Evolutionary conservation across 2,888 invertebrate species (phyloP).

Genomic region (Nasonovia ribisnigri): DNA sequence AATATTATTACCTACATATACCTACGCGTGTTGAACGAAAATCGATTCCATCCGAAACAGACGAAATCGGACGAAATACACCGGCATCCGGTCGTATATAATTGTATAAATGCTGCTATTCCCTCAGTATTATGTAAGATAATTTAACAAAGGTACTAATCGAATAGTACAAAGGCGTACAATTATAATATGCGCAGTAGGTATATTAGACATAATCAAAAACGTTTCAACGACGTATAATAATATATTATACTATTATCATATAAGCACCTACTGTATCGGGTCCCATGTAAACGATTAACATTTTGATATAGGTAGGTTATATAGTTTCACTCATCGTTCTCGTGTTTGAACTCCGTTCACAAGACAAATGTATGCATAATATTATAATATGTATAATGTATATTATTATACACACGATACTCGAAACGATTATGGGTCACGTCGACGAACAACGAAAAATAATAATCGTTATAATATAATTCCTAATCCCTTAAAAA

Average conservation of each 20-base stretch:
- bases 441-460: not conserved
- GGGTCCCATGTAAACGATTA: not conserved
- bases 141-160: not conserved
- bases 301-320: not conserved
- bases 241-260: not conserved
- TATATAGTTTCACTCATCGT: not conserved
- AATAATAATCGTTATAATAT: slow-evolving; percentile 20
- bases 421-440: not conserved
- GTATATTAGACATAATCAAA: not conserved
- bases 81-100: not conserved
- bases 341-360: not conserved
- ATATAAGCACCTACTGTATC: no score
- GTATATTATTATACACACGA: not conserved
- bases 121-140: not conserved
- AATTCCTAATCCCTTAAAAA: slow-evolving; percentile 19
- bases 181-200: not conserved
- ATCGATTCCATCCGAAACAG: not conserved
- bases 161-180: not conserved
- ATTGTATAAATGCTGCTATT: not conserved
- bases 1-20: no score
- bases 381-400: not conserved
- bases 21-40: not conserved
- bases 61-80: not conserved
- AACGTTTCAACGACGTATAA: slow-evolving; percentile 4
- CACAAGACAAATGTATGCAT: not conserved